Evolutionary conservation across 2,888 invertebrate genomes (phyloP), one percentile per base, ranked within the genome.

Genomic region (Cantharis nigra): DNA sequence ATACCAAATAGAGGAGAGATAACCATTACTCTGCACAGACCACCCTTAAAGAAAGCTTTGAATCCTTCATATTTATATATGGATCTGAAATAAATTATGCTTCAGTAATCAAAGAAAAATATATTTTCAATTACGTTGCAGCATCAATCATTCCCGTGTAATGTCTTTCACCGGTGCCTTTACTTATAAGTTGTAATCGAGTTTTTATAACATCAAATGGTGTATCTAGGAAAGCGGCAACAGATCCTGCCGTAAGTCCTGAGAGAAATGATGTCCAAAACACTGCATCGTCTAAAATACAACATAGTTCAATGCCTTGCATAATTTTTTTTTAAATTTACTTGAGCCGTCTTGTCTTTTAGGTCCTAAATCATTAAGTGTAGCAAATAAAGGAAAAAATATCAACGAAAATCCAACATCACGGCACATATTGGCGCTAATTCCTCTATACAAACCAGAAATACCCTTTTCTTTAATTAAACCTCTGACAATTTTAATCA

Each of bases 1-100:
- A 98, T 98, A 82, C 98, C 98, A 89, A 98, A 98, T 69, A 98
- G 89, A 0, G 98, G 98, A 0, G 98, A 98, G 84, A 98, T 97
- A 7, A 98, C 98, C 84, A 98, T 96, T 93, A 98, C 94, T 85
- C 98, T 93, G 86, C 97, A 97, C 2, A 94, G 93, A 5, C 97
- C 98, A 73, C 98, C 98, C 88, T 98, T 98, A 90, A 97, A 97
- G 89, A 98, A 96, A 14, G 72, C 67, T 16, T 5, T 28, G 11
- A 65, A 1, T 16, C 72, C 72, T 67, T 72, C 72, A 10, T 67
- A 1, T n/a, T 49, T 65, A 11, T 26, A 33, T 9, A 63, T 63
- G 3, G 49, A 62, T 18, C 62, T 63, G 63, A 71, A 71, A 13
- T 49, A 33, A 11, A 33, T 33, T 14, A 13, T 49, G 2, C 9